These are phyloP conservation scores for Romanogobio albipinnatus DNA, from an alignment of 2,113 vertebrate species.

Conservation along the genomic window DNA sequence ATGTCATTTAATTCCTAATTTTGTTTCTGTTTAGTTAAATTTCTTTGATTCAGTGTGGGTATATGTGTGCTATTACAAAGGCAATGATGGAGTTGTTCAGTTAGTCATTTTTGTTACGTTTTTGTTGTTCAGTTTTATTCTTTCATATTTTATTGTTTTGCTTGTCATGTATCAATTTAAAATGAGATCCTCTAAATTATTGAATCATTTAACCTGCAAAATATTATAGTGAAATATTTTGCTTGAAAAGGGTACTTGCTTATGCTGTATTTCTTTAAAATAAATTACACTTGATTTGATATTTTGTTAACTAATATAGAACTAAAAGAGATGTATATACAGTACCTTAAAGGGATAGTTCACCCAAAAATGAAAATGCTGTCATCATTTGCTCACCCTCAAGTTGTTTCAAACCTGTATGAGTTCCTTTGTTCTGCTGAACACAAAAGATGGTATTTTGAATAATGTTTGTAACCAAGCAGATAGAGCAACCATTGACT, in stretches of 20 bases:
- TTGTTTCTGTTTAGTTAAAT: neutral
- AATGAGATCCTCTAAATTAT: neutral
- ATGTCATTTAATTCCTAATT: neutral
- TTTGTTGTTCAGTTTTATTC: neutral
- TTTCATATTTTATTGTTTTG: neutral
- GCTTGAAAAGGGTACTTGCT: neutral
- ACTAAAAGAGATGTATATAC: neutral
- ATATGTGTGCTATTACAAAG: neutral
- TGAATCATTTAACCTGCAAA: neutral
- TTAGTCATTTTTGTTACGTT: too few relatives aligned
- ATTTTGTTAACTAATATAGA: neutral
- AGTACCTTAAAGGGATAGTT: too few relatives aligned
- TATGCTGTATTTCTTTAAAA: neutral
- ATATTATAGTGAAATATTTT: neutral
- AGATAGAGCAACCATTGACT: too few relatives aligned
- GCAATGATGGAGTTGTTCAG: neutral
- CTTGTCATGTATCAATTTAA: neutral
- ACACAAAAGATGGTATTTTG: too few relatives aligned
- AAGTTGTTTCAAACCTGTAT: too few relatives aligned
- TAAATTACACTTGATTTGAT: neutral
- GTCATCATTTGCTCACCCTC: too few relatives aligned
- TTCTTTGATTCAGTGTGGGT: neutral
- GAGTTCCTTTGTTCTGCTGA: too few relatives aligned
- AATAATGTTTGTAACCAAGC: too few relatives aligned
- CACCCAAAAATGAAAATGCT: too few relatives aligned